Evolutionary conservation across 2,113 vertebrate genomes (phyloP).

Genomic region (Malaclemys terrapin): DNA sequence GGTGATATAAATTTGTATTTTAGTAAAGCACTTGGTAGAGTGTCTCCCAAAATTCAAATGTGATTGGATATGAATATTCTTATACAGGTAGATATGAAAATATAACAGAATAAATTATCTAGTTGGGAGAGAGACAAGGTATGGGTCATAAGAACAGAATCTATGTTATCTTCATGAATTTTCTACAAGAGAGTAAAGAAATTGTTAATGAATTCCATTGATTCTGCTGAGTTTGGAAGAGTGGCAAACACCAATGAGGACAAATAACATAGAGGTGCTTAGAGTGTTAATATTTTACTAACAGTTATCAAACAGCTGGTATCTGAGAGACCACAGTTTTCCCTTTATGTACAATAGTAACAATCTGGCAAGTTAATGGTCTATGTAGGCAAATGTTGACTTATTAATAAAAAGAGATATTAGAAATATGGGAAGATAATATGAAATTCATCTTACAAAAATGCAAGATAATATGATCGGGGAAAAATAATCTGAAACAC

Average conservation of each 20-base stretch:
- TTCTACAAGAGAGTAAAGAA: background rate
- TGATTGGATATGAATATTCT: background rate
- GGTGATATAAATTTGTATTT: background rate
- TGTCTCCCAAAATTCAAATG: background rate
- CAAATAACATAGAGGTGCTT: background rate
- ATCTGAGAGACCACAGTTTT: background rate
- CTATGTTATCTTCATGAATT: background rate
- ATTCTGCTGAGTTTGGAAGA: background rate
- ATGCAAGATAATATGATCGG: background rate
- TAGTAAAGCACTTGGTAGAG: background rate
- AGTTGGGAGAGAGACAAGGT: background rate
- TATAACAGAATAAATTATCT: background rate
- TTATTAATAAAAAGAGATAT: background rate
- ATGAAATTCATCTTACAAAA: background rate
- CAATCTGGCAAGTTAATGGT: background rate
- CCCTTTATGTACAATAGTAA: background rate
- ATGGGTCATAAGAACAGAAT: background rate
- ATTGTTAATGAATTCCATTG: background rate
- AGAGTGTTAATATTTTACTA: background rate
- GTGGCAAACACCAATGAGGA: background rate
- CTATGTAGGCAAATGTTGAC: background rate
- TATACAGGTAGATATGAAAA: background rate
- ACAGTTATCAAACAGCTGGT: background rate
- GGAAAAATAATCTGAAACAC: background rate
- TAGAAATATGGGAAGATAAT: background rate